Evolutionary conservation across 2,797 vertebrate genomes (phyloP).

Genomic region (Cetoscarus ocellatus): DNA sequence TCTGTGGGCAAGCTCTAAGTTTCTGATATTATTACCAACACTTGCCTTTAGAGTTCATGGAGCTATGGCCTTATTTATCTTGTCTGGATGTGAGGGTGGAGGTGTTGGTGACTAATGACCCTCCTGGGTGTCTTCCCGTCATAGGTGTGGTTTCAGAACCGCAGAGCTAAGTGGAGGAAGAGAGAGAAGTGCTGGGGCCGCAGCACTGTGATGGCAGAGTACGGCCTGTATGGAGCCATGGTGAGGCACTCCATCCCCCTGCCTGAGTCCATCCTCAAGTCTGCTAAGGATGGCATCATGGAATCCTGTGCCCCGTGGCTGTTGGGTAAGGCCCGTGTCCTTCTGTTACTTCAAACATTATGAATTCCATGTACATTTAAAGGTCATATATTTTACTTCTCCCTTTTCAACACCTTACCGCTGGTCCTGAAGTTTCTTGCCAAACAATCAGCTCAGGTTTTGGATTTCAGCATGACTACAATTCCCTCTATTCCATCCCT

Average conservation of each 20-base stretch:
- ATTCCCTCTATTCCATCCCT: no score
- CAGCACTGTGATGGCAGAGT: constrained; percentile 99
- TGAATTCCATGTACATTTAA: no score
- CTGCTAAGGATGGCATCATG: constrained; percentile 99
- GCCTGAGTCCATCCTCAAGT: constrained; percentile 98
- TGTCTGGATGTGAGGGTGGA: not conserved
- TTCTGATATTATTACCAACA: not conserved
- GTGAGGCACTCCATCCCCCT: constrained; percentile 98
- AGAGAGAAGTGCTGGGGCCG: constrained; percentile 99
- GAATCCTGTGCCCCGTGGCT: constrained; percentile 99
- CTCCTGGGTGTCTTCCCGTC: not conserved
- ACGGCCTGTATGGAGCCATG: constrained; percentile 98
- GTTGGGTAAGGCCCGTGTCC: constrained; percentile 84
- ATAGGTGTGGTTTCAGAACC: constrained; percentile 99
- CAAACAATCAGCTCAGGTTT: no score
- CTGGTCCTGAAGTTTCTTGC: no score
- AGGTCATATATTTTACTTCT: no score
- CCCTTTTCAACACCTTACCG: no score
- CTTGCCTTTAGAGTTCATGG: not conserved
- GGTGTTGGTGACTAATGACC: not conserved
- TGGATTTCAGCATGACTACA: no score
- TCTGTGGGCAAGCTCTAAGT: not conserved
- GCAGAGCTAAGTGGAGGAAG: constrained; percentile 98
- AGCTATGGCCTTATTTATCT: not conserved
- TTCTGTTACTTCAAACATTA: not conserved